phyloP scores from a whole-genome alignment of 2,888 invertebrate genomes.

The Leuctra nigra region DNA sequence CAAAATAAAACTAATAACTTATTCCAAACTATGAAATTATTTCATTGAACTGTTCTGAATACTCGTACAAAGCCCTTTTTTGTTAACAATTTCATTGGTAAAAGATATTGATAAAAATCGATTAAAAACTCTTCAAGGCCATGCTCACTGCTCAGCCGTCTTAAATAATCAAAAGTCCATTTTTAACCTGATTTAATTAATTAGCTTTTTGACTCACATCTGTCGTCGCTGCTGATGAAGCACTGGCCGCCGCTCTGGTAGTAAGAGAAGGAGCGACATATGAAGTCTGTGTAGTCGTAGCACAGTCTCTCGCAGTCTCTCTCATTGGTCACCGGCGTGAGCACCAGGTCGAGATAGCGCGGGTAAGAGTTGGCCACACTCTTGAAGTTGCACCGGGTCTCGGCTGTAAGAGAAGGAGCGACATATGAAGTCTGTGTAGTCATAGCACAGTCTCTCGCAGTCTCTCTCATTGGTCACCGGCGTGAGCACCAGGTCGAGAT shows the following conservation, averaged over 20 bases:
- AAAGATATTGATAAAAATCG: no score
- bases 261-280: conserved; percentile 40
- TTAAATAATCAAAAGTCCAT: no score
- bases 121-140: no score
- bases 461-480: conserved; percentile 37
- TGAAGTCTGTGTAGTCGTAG: conserved; percentile 38
- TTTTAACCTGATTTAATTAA: no score
- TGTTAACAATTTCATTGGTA: no score
- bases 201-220: no score
- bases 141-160: no score
- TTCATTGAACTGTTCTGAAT: no score
- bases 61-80: no score
- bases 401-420: conserved; percentile 36
- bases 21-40: no score
- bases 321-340: conserved; percentile 37
- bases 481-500: conserved; percentile 37
- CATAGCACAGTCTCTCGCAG: conserved; percentile 38
- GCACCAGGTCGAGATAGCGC: conserved; percentile 37
- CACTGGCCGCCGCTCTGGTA: conserved; percentile 40
- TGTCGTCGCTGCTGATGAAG: conserved; percentile 40
- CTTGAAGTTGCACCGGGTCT: conserved; percentile 35
- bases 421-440: conserved; percentile 39
- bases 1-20: no score
- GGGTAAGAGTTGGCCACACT: conserved; percentile 36
- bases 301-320: conserved; percentile 39